Evolutionary conservation across 2,113 vertebrate genomes (phyloP).

Genomic region (Nycticryphes semicollaris): DNA sequence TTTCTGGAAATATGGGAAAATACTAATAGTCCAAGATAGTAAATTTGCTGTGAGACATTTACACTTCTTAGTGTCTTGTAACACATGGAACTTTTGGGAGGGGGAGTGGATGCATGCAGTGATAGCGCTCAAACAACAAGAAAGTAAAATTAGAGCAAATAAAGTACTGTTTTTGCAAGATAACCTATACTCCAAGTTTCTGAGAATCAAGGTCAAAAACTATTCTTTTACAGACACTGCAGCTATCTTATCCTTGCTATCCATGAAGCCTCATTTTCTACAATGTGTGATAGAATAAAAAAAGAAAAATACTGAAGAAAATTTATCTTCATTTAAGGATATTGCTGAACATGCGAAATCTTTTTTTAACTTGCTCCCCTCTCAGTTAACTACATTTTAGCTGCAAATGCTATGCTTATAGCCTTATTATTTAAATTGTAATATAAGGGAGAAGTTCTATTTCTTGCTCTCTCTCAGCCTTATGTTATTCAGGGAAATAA

Average conservation of each 20-base stretch:
- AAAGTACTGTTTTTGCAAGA: not conserved
- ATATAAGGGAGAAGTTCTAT: not conserved
- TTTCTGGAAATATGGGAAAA: not conserved
- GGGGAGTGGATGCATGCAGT: not conserved
- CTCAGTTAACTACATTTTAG: not conserved
- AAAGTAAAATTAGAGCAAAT: not conserved
- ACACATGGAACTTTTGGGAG: not conserved
- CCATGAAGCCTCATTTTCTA: not conserved
- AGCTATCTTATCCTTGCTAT: not conserved
- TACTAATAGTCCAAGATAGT: not conserved
- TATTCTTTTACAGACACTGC: not conserved
- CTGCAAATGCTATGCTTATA: not conserved
- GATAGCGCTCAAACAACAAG: not conserved
- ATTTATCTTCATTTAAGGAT: not conserved
- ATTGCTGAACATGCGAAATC: not conserved
- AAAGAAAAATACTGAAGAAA: not conserved
- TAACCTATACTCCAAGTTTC: not conserved
- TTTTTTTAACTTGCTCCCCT: no score
- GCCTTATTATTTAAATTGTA: not conserved
- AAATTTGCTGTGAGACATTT: not conserved
- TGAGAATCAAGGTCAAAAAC: not conserved
- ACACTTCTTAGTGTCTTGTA: not conserved
- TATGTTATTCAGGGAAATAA: not conserved
- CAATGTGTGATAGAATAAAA: not conserved
- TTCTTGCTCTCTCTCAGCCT: not conserved